Evolutionary conservation across 2,888 invertebrate species (phyloP), one percentile per base, ranked within the genome.

Genomic region (Chymomyza amoena): DNA sequence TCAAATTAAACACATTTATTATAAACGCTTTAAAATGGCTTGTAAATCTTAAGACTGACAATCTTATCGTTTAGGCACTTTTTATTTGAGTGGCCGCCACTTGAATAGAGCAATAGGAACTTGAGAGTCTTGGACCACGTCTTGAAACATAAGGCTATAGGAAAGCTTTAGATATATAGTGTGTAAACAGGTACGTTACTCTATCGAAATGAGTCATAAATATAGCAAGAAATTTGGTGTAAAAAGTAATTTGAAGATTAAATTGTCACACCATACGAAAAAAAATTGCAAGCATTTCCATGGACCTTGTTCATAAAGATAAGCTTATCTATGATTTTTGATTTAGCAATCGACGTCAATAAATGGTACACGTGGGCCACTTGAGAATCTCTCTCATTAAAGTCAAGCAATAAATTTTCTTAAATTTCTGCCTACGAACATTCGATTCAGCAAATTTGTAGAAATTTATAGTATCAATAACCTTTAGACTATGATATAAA

Each of bases 81-180:
- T 45, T 45, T 45, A 13, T 13, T n/a, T 10, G 15, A 2, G 51
- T n/a, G 32, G 51, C 20, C 39, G 50, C 20, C 50, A 72, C 65
- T 68, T 59, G 10, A 15, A n/a, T 9, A 13, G 39, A 63, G 20
- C 13, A 52, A 50, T 18, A 25, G 20, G 39, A 67, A 39, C 7
- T 15, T 15, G 15, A 28, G 52, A 32, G 9, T 32, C 32, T 32
- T 32, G 32, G 32, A 32, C 7, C 32, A 36, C 62, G 64, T 6
- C 54, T 76, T 76, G 69, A 74, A 70, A 78, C 74, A 77, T 79
- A 71, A 70, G 72, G 69, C 73, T 67, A 7, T 32, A 7, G 52
- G 18, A 54, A 54, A 54, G 52, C 52, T 54, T 54, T 45, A 9
- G 39, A 13, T 13, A 13, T 4, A 45, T 13, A 13, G 4, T 45